Base-by-base conservation (phyloP, 2,888 invertebrate genomes). In the Orgyia antiqua region DNA sequence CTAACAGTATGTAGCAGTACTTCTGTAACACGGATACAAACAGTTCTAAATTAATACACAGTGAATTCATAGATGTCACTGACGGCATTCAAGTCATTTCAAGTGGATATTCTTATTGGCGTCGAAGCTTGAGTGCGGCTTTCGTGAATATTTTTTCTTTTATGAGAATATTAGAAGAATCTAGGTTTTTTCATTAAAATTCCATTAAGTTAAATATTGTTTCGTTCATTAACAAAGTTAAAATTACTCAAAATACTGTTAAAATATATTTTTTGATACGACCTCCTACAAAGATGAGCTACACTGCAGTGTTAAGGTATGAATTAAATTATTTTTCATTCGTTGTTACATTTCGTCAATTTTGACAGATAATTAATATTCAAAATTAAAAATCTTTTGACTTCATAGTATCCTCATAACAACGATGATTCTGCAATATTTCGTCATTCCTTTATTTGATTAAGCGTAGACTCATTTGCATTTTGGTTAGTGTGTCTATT, bases 401-500 rank as follows among this genome's bases (percentile, higher is more conserved):
- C n/a, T n/a, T n/a, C n/a, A n/a, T n/a, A n/a, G n/a, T n/a, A n/a
- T n/a, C n/a, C n/a, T n/a, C n/a, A n/a, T n/a, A n/a, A n/a, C n/a
- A n/a, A n/a, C n/a, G n/a, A n/a, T n/a, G n/a, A n/a, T n/a, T n/a
- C n/a, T n/a, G n/a, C n/a, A n/a, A n/a, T n/a, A n/a, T n/a, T n/a
- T n/a, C n/a, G n/a, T n/a, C n/a, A n/a, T n/a, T n/a, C n/a, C n/a
- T n/a, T n/a, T n/a, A n/a, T n/a, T n/a, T n/a, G n/a, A n/a, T n/a
- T n/a, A n/a, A n/a, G n/a, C n/a, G n/a, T n/a, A n/a, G 15, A 10
- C 9, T 27, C 31, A 44, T 42, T 36, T 30, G 28, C 13, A 25
- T 33, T 13, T 12, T 13, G 13, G 27, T 15, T 39, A 52, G 38
- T 61, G 20, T 29, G 13, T 33, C 74, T 64, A 74, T 63, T 61